Conservation (phyloP, 2,797 vertebrate species). For the Sternarchorhynchus goeldii region DNA sequence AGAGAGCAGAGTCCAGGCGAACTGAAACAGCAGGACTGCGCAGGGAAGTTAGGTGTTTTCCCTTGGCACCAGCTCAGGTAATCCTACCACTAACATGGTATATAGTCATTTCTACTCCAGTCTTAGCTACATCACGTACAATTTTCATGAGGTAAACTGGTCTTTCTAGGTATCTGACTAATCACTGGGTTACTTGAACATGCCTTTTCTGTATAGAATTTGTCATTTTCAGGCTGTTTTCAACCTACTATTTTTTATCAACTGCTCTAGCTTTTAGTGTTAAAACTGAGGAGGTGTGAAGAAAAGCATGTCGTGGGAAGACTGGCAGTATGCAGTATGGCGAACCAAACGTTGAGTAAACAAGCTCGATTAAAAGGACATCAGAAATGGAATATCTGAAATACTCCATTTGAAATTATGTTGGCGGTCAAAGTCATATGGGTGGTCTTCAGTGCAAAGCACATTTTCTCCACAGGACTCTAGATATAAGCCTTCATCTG, state of each 20-base stretch:
- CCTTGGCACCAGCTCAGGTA: not conserved
- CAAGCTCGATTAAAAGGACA: not conserved
- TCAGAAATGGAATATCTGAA: not conserved
- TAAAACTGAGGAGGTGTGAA: slow-evolving; percentile 8
- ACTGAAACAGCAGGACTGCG: not conserved
- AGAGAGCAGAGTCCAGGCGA: not conserved
- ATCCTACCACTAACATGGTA: not conserved
- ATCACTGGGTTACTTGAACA: too few relatives aligned
- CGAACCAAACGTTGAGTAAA: slow-evolving; percentile 13
- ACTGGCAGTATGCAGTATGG: not conserved
- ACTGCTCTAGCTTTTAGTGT: not conserved
- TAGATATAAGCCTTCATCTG: slow-evolving; percentile 27
- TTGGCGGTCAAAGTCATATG: slow-evolving; percentile 1
- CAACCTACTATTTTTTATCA: not conserved
- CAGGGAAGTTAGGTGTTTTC: not conserved
- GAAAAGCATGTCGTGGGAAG: not conserved
- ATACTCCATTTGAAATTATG: too few relatives aligned
- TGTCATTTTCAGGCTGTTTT: not conserved
- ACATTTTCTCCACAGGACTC: not conserved
- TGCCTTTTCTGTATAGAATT: too few relatives aligned
- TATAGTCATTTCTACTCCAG: not conserved
- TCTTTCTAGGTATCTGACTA: not conserved
- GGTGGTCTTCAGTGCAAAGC: slow-evolving; percentile 21
- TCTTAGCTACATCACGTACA: not conserved
- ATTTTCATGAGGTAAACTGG: not conserved